Base-by-base conservation (phyloP, 2,888 invertebrate genomes). In the Stegana nigrithorax region DNA sequence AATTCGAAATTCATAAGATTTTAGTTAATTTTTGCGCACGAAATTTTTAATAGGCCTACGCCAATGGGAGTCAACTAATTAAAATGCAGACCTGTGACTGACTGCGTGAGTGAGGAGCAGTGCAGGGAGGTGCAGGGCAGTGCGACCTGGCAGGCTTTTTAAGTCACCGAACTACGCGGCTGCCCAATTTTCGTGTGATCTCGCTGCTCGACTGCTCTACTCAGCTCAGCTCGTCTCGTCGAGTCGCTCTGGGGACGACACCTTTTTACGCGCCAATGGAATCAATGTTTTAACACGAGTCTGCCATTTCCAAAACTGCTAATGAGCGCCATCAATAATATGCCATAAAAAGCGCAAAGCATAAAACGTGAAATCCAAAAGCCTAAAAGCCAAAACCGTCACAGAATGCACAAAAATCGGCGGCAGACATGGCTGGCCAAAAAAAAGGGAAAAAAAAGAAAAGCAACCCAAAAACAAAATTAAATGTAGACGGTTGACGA, bases 191-290 rank as follows among this genome's bases (percentile, higher is more conserved):
- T 50, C 21, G 19, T 45, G 25, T 26, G 45, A n/a, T 10, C 4
- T 5, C n/a, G n/a, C n/a, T n/a, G n/a, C n/a, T n/a, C n/a, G n/a
- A n/a, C n/a, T 32, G 6, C n/a, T 32, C n/a, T 32, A 12, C 25
- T 50, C 25, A 21, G 36, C n/a, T 14, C 14, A 21, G 10, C 70
- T 26, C 19, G 19, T 39, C 4, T 36, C 47, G 47, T 10, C 10
- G 50, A 42, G 27, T 25, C 26, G 19, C 12, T 8, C 39, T n/a
- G 50, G 4, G 53, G n/a, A 68, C 79, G 79, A 76, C 77, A 77
- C 75, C 75, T 78, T 76, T 78, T 77, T 77, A 77, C 69, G 80
- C 76, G 78, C 78, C 76, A 78, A 80, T 75, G 74, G 74, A 77
- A 80, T 78, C 77, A 75, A 69, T 77, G 77, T 77, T 80, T 80